phyloP scores from a whole-genome alignment of 2,797 vertebrate species.

The Helarctos malayanus region DNA sequence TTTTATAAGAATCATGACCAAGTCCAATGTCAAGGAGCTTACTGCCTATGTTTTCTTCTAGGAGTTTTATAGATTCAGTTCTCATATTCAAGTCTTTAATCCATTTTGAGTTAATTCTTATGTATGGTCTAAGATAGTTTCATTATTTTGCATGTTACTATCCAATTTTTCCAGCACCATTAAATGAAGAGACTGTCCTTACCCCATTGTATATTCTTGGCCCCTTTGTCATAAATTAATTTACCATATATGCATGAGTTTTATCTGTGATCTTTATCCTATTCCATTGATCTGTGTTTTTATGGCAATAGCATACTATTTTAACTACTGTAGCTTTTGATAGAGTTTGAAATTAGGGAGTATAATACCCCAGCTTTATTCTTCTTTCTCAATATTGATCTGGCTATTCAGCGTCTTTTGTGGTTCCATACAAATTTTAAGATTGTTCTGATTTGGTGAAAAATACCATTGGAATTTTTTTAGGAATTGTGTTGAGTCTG shows the following conservation, averaged over 20 bases:
- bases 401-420: background rate
- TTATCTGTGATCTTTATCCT: background rate
- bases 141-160: background rate
- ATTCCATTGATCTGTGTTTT: background rate
- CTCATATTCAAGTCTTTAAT: background rate
- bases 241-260: background rate
- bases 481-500: background rate
- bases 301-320: background rate
- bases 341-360: background rate
- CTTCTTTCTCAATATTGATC: background rate
- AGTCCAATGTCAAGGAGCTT: background rate
- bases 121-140: background rate
- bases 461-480: background rate
- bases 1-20: background rate
- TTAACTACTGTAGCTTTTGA: background rate
- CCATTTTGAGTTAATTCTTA: background rate
- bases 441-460: background rate
- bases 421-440: background rate
- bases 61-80: background rate
- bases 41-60: background rate
- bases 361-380: background rate
- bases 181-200: background rate
- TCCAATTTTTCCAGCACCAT: background rate
- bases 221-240: background rate
- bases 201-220: background rate